Percentiles rank a stretch among this genome's conserved stretches.
These are phyloP conservation scores for Microhierax caerulescens DNA, from an alignment of 2,797 vertebrate species.

Conservation along the genomic window DNA sequence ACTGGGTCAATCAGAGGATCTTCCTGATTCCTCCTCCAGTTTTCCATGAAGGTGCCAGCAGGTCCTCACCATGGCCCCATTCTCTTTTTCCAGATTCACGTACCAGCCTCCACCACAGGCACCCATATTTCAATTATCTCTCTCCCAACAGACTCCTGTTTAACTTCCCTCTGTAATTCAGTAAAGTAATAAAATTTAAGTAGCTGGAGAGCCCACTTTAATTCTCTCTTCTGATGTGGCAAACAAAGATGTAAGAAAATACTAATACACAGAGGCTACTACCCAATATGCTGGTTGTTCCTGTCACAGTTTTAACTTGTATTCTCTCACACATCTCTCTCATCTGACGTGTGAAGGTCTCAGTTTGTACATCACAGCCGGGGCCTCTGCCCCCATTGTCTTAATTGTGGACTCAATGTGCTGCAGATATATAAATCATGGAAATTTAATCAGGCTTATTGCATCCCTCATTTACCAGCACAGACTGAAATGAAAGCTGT, in stretches of 20 bases:
- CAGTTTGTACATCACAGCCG: constrained; percentile 3
- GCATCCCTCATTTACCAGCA: constrained; percentile 46
- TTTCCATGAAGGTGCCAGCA: neutral
- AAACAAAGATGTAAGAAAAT: neutral
- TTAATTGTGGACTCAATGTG: constrained; percentile 20
- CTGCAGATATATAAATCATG: constrained; percentile 56
- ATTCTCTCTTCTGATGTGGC: neutral
- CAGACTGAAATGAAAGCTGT: neutral
- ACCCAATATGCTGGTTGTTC: neutral
- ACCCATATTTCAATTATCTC: neutral
- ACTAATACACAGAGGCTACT: neutral
- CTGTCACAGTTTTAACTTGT: neutral
- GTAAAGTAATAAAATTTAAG: neutral
- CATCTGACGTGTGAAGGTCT: neutral
- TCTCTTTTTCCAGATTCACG: neutral
- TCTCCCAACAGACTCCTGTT: neutral
- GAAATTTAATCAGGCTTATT: constrained; percentile 63
- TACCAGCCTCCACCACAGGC: neutral
- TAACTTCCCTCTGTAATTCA: neutral
- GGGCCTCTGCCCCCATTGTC: constrained; percentile 32
- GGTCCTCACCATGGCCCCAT: neutral
- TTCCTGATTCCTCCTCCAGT: neutral
- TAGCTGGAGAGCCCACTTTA: neutral
- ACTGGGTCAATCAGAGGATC: neutral
- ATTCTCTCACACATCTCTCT: neutral